phyloP scores from a whole-genome alignment of 2,888 invertebrate genomes.

The Meta bourneti region DNA sequence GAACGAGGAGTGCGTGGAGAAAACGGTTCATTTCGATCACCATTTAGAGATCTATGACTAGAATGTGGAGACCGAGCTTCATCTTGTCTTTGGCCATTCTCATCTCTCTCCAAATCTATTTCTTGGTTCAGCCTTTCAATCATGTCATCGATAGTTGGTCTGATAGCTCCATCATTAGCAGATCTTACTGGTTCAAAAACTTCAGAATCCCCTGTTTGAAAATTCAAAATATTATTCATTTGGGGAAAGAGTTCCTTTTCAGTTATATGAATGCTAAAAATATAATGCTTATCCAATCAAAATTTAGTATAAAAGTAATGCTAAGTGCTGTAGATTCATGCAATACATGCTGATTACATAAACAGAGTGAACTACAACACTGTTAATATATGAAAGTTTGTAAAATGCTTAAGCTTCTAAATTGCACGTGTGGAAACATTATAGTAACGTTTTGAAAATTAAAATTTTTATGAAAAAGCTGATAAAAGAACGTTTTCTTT shows the following conservation, averaged over 20 bases:
- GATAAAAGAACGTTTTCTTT: too few species aligned
- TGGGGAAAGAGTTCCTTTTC: not conserved
- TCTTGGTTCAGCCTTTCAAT: slow-evolving; percentile 86
- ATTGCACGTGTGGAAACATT: too few species aligned
- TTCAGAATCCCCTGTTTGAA: slow-evolving; percentile 65
- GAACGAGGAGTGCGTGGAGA: slow-evolving; percentile 72
- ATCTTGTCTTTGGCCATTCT: slow-evolving; percentile 1
- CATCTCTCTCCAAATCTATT: slow-evolving; percentile 76
- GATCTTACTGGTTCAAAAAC: slow-evolving; percentile 79
- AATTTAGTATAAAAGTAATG: too few species aligned
- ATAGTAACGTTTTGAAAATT: too few species aligned
- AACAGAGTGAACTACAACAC: too few species aligned
- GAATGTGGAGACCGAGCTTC: slow-evolving; percentile 27
- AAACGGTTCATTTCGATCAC: slow-evolving; percentile 63
- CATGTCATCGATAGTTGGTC: slow-evolving; percentile 86
- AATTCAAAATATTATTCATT: not conserved
- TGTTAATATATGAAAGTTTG: too few species aligned
- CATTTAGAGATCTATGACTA: slow-evolving; percentile 23
- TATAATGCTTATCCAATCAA: too few species aligned
- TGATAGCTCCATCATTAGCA: slow-evolving; percentile 77
- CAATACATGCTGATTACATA: too few species aligned
- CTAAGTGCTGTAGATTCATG: too few species aligned
- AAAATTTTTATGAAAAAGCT: too few species aligned
- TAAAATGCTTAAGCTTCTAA: too few species aligned
- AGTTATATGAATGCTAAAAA: too few species aligned